These are phyloP conservation scores for Iguana delicatissima DNA, from an alignment of 2,797 vertebrate species.

Conservation along the genomic window DNA sequence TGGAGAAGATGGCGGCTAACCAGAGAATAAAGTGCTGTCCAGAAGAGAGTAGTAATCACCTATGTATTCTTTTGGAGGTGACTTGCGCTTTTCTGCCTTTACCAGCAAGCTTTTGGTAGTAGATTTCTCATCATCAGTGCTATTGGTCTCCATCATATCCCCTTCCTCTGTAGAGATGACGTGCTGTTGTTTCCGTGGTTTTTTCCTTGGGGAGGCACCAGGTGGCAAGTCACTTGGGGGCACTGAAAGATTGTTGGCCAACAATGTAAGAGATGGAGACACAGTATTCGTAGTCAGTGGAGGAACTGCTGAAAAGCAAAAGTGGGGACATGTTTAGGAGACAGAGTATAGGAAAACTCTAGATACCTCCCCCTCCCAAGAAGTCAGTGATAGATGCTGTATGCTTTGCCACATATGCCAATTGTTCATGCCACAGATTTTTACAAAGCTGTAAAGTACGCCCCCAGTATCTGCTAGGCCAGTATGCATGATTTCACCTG, in stretches of 20 bases:
- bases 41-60: slow-evolving; percentile 79
- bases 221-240: slow-evolving; percentile 90
- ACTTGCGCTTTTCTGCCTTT: slow-evolving; percentile 92
- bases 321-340: slow-evolving; percentile 24
- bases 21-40: neutral
- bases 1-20: neutral
- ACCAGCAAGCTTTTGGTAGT: slow-evolving; percentile 86
- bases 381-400: neutral
- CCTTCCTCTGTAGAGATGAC: slow-evolving; percentile 98
- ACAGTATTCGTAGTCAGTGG: slow-evolving; percentile 81
- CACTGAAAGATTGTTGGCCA: slow-evolving; percentile 86
- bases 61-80: slow-evolving; percentile 96
- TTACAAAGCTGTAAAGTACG: neutral
- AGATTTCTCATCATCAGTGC: slow-evolving; percentile 95
- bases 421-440: neutral
- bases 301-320: slow-evolving; percentile 79
- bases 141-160: slow-evolving; percentile 99
- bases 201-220: slow-evolving; percentile 96
- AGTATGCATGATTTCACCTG: no score
- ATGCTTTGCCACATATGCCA: neutral
- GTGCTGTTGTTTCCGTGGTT: slow-evolving; percentile 98
- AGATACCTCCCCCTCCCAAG: neutral
- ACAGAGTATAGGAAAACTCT: neutral
- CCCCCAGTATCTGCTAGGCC: no score
- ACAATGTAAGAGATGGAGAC: slow-evolving; percentile 80